These are phyloP conservation scores for Entomyzon cyanotis DNA, from an alignment of 2,113 vertebrate species.

Conservation along the genomic window DNA sequence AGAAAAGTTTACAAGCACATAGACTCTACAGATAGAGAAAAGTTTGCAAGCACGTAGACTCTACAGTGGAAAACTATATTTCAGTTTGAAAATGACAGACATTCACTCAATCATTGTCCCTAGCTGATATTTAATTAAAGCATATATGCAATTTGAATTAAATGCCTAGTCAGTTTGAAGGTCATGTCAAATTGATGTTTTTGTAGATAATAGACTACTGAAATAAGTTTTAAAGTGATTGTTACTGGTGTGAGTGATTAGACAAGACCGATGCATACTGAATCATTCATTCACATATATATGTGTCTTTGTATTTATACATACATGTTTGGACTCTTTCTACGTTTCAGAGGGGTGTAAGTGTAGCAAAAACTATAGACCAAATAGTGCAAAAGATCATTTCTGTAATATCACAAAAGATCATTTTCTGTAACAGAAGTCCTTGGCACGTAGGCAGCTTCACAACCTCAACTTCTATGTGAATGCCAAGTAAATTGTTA, in stretches of 20 bases:
- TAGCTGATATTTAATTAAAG: slow-evolving; percentile 67
- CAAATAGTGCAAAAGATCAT: background rate
- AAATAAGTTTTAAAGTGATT: slow-evolving; percentile 49
- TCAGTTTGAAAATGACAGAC: slow-evolving; percentile 49
- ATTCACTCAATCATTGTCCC: slow-evolving; percentile 52
- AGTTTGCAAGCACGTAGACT: background rate
- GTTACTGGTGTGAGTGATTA: background rate
- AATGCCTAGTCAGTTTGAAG: slow-evolving; percentile 58
- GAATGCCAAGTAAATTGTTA: background rate
- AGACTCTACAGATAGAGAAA: background rate
- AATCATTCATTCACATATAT: background rate
- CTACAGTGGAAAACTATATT: background rate
- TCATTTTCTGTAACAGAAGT: background rate
- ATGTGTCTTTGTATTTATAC: fast-evolving
- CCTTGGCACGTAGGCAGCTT: background rate
- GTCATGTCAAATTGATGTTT: slow-evolving; percentile 40
- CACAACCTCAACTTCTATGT: background rate
- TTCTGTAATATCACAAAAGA: background rate
- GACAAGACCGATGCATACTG: background rate
- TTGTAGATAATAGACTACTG: slow-evolving; percentile 25
- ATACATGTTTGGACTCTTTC: background rate
- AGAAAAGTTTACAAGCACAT: background rate
- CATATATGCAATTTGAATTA: slow-evolving; percentile 23
- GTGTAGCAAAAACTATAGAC: background rate
- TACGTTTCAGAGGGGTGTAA: background rate